Evolutionary conservation across 2,113 vertebrate species (phyloP), one percentile per base, ranked within the genome.

Genomic region (Cyanistes caeruleus): DNA sequence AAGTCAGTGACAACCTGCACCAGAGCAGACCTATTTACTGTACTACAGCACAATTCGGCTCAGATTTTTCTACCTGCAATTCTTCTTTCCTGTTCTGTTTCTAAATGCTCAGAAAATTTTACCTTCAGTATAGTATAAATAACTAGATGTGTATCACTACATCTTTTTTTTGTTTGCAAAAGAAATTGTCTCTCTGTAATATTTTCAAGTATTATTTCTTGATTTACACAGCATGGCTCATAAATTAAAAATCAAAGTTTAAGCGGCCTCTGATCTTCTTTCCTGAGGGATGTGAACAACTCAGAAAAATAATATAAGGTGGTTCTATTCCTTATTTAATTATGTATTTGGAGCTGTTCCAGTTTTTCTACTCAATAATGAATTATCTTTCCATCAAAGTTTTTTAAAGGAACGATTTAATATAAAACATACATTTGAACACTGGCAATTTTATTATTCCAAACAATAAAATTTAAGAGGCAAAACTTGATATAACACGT

Each of bases 201-300:
- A 80, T 73, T 97, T 91, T 80, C 51, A 90, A 85, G n/a, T 67
- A 74, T 83, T 93, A 88, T 91, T 96, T 90, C 79, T 91, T 89
- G 35, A 93, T 91, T 93, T 88, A 93, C 33, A 77, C 10, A 24
- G 39, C 52, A 70, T 25, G 59, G 79, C 82, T 95, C 90, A 96
- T 96, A 91, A 96, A 97, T 96, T 90, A 97, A 91, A 95, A 96
- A 96, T 96, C 95, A 96, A 97, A 96, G 87, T 88, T 90, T 94
- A 85, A 70, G 58, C 2, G 1, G 93, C 33, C 68, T 97, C 92
- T 97, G 96, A 96, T 96, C 95, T 93, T 94, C 79, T 83, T 90
- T 96, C 90, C 82, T 94, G 78, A 85, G 90, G 84, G 85, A 91
- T 81, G 72, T 28, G 84, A 97, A 67, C 64, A 87, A 83, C 67